Percentiles rank a stretch among this genome's conserved stretches.
phyloP scores from a whole-genome alignment of 2,888 invertebrate genomes.

The Diarsia mendica region DNA sequence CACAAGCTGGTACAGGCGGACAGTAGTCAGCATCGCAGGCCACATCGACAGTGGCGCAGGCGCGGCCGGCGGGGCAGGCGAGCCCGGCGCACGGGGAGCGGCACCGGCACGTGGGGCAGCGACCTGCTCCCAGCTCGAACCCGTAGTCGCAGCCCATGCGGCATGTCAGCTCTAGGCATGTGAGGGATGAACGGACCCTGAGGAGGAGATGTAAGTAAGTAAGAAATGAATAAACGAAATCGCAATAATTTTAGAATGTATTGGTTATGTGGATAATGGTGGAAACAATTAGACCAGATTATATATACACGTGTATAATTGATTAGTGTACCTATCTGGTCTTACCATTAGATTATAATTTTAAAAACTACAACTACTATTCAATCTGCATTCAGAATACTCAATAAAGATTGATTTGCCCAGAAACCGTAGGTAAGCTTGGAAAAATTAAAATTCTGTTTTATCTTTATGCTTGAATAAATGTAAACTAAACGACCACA shows the following conservation, averaged over 20 bases:
- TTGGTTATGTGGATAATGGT: too few relatives aligned
- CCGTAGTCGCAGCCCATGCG: slow-evolving; percentile 96
- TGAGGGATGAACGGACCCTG: slow-evolving; percentile 91
- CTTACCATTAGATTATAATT: too few relatives aligned
- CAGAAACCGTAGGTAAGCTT: too few relatives aligned
- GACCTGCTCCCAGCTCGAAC: slow-evolving; percentile 92
- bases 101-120: slow-evolving; percentile 95
- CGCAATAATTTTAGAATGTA: not conserved
- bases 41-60: slow-evolving; percentile 95
- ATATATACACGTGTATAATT: too few relatives aligned
- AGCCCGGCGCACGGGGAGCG: slow-evolving; percentile 94
- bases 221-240: not conserved
- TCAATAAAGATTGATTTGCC: too few relatives aligned
- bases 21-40: slow-evolving; percentile 96
- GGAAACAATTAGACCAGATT: too few relatives aligned
- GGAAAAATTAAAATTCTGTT: too few relatives aligned
- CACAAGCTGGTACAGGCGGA: slow-evolving; percentile 95
- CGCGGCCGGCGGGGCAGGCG: slow-evolving; percentile 91
- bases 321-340: too few relatives aligned
- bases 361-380: too few relatives aligned
- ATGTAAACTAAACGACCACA: too few relatives aligned
- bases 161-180: slow-evolving; percentile 94
- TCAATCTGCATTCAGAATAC: too few relatives aligned
- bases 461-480: too few relatives aligned
- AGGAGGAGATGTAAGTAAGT: not conserved